Conservation (phyloP, 2,888 invertebrate genomes). For the Apoda limacodes region DNA sequence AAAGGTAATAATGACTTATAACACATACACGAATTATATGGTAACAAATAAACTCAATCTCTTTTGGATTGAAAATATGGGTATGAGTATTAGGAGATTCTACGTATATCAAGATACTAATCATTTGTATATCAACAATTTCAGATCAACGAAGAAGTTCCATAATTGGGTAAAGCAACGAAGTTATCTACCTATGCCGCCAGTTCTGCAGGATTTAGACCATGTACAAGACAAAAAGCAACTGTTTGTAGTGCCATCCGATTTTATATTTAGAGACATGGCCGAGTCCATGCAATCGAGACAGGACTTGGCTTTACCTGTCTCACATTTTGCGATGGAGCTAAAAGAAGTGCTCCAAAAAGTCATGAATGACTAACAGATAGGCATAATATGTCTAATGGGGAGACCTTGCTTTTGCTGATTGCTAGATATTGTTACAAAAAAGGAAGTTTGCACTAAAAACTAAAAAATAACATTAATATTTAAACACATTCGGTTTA, state of each 20-base stretch:
- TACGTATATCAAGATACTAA: no score
- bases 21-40: no score
- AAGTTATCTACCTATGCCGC: conserved; percentile 46
- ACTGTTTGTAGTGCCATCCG: conserved; percentile 50
- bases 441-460: no score
- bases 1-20: no score
- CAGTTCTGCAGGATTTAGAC: conserved; percentile 30
- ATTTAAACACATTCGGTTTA: no score
- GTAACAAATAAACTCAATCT: no score
- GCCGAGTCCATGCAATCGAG: conserved; percentile 21
- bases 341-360: conserved; percentile 51
- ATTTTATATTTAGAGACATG: conserved; percentile 37
- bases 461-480: no score
- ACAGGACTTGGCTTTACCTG: conserved; percentile 46
- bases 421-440: no score
- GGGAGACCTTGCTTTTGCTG: no score
- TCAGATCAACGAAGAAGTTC: conserved; percentile 56
- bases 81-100: conserved; percentile 7
- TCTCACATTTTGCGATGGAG: conserved; percentile 50
- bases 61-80: no score
- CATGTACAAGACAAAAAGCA: conserved; percentile 36
- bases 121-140: no score
- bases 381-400: no score
- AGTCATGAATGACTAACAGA: conserved; percentile 40
- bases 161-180: conserved; percentile 39